Evolutionary conservation across 2,113 vertebrate species (phyloP).

Genomic region (Stictonetta naevosa): DNA sequence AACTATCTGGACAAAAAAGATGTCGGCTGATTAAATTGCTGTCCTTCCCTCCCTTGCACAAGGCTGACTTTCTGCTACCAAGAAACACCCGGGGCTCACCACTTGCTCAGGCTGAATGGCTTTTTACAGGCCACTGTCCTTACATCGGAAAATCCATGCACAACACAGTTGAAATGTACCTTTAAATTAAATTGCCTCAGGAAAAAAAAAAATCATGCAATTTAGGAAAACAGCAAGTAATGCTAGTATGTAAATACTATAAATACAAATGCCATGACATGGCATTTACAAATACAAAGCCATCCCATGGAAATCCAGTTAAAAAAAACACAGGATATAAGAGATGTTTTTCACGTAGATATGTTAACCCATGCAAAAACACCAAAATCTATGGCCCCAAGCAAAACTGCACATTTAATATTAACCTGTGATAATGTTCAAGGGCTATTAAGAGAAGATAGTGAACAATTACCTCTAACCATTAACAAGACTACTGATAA

Average conservation of each 20-base stretch:
- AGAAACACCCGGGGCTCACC: not conserved
- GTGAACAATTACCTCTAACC: not conserved
- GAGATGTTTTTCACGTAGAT: not conserved
- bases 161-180: fast-evolving
- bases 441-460: not conserved
- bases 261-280: not conserved
- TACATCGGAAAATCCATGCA: not conserved
- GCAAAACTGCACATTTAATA: not conserved
- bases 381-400: not conserved
- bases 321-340: not conserved
- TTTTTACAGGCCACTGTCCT: not conserved
- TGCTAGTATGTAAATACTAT: not conserved
- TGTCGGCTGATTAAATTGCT: not conserved
- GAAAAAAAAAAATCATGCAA: not conserved
- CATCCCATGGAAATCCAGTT: not conserved
- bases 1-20: not conserved
- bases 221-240: not conserved
- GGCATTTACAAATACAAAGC: not conserved
- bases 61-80: not conserved
- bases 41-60: not conserved
- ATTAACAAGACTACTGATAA: not conserved
- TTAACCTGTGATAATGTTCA: not conserved
- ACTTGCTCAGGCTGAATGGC: not conserved
- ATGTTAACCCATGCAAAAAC: not conserved
- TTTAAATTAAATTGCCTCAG: not conserved